Evolutionary conservation across 2,797 vertebrate genomes (phyloP), one percentile per base, ranked within the genome.

Genomic region (Scomberomorus guttatus): DNA sequence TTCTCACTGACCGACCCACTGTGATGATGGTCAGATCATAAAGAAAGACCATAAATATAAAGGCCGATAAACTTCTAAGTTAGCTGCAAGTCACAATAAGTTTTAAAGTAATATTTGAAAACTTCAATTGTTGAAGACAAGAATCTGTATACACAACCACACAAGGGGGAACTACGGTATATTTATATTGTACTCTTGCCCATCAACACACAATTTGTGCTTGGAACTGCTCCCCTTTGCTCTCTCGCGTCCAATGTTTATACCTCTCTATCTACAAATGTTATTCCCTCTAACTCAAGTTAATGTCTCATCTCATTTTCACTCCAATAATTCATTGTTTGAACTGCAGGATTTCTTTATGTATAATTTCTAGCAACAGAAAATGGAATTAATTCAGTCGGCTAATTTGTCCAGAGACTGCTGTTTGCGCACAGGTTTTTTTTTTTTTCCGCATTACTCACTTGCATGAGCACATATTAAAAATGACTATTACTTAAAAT

Each of bases 21-120:
- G 58, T 24, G 55, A 52, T 59, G 52, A 82, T 14, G 29, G 34
- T 77, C 72, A 62, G 59, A 22, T 71, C 73, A 81, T 59, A 57
- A 74, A 56, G 20, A 72, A 25, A 73, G 37, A 32, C 59, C 55
- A 55, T 39, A 59, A 34, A 72, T 22, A 69, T 12, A 52, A 17
- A 39, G 3, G 56, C 24, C 39, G 17, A 54, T 46, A 50, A 52
- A 75, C 12, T 12, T 32, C 13, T n/a, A 11, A 60, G n/a, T 22
- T 25, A 46, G 25, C 56, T 37, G 6, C 52, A 17, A 56, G 27
- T 54, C 22, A 10, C 12, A 67, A 67, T 15, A 58, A 46, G 13
- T 14, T 60, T 10, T 37, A 44, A 52, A 12, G 14, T 39, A 32
- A 27, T 29, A 57, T 39, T 22, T 75, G 10, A 55, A 63, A 75